Evolutionary conservation across 2,113 vertebrate species (phyloP), one percentile per base, ranked within the genome.

Genomic region (Melozone crissalis): DNA sequence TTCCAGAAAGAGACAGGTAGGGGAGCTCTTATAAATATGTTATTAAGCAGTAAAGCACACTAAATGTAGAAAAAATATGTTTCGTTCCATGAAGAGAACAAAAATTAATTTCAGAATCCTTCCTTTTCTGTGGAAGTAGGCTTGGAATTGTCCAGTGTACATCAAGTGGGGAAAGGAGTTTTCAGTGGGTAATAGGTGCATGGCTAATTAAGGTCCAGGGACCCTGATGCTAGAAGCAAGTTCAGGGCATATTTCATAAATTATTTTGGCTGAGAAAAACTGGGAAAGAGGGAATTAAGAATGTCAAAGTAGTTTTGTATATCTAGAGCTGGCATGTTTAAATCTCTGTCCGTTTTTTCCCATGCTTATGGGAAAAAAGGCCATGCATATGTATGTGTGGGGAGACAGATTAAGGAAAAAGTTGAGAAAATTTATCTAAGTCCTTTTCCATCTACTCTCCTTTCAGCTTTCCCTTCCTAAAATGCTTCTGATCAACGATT

Each of bases 1-100:
- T 96, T 93, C 92, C 95, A 95, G 94, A 94, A 97, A 96, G 81
- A 90, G 88, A 96, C 88, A 96, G 88, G 96, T 93, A 94, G 94
- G 96, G 93, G 94, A 96, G 88, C 92, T 92, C 92, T 96, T 93
- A 96, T 95, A 97, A 96, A 95, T 88, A 86, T 47, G 30, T 94
- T 93, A 96, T 95, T 95, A 95, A 93, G 92, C 49, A 81, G 88
- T 87, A 93, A 96, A 96, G n/a, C 26, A 87, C 26, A 73, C 41
- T 59, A 95, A 93, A 97, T 61, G 26, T 88, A 43, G 47, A 90
- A 89, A 84, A 89, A 91, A 37, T 5, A 49, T 11, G 46, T 30
- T 82, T 89, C 2, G 0, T 73, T 86, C 15, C 4, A 3, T 67
- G 44, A 90, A 77, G 15, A 67, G 63, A 88, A 81, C 13, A 88